Evolutionary conservation across 2,888 invertebrate genomes (phyloP), one percentile per base, ranked within the genome.

Genomic region (Leucania comma): DNA sequence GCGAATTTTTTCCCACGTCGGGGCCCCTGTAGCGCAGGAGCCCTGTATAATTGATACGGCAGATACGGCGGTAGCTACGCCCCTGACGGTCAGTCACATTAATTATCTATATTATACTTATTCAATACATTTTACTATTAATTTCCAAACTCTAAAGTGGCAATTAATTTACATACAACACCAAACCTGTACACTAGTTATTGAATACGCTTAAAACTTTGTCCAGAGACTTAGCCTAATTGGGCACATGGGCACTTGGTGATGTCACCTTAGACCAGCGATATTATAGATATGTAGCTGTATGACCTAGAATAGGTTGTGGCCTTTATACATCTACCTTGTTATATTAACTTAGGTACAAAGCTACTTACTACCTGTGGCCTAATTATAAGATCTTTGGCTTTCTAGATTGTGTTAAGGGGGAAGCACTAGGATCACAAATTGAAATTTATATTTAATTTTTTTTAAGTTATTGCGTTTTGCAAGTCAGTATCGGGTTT

Each of bases 181-280:
- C 14, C 17, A 17, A 73, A 60, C 17, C 26, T 78, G 42, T 50
- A 78, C 57, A 58, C 38, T 79, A 38, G 62, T 29, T 57, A 71
- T 72, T 77, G 54, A 75, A 54, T 73, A 78, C 72, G 74, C 51
- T 74, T 65, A 32, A 63, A 75, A 80, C 60, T 78, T 78, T 75
- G 12, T 4, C 48, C 35, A 68, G 57, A 68, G 38, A 53, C n/a
- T 63, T 38, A 22, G 20, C 76, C 29, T 77, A 81, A 77, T 81
- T 68, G 81, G 62, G 63, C 81, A 75, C 76, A 61, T 26, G 51
- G 50, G 54, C 58, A 61, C 56, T 42, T 57, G 68, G 67, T 81
- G 81, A 75, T 35, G 68, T 76, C 63, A 80, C 51, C 10, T 46
- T 29, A 68, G 81, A 60, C 75, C 75, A 74, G 46, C 38, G 60